Percentiles rank a stretch among this genome's conserved stretches.
Conservation (phyloP, 2,113 vertebrate genomes). For the Sorex fumeus region DNA sequence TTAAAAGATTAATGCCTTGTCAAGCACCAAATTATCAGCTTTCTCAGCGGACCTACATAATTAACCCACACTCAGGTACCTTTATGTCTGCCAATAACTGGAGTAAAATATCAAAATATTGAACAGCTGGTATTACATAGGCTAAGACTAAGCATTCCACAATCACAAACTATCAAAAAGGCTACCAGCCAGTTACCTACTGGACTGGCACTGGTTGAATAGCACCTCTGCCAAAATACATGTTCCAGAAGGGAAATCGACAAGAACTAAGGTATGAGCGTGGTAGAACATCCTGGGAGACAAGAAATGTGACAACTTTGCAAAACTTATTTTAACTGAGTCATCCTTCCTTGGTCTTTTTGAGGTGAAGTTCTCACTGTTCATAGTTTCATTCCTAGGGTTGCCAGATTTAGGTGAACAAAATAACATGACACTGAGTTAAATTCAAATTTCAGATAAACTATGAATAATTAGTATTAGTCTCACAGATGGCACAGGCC, state of each 20-base stretch:
- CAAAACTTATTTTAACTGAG: conserved; percentile 2
- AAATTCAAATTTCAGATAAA: conserved; percentile 36
- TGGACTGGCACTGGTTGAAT: not conserved
- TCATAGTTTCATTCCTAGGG: not conserved
- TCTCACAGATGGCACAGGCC: not conserved
- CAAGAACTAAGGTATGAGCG: not conserved
- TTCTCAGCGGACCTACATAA: not conserved
- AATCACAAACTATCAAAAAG: not conserved
- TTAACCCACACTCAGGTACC: conserved; percentile 9
- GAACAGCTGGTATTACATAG: not conserved
- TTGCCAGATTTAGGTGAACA: not conserved
- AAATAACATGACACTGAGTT: conserved; percentile 5
- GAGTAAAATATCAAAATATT: conserved; percentile 55
- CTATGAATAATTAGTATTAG: not conserved
- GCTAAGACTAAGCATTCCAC: not conserved
- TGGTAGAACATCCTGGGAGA: not conserved
- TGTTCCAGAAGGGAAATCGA: not conserved
- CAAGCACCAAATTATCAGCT: conserved; percentile 3
- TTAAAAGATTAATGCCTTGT: conserved; percentile 61
- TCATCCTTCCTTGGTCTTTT: not conserved
- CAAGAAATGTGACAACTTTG: conserved; percentile 11
- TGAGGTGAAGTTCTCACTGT: not conserved
- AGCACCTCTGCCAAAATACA: not conserved
- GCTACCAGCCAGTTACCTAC: not conserved
- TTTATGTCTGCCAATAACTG: conserved; percentile 39